Conservation (phyloP, 1,140 invertebrate genomes). For the Drosophila rhopaloa region DNA sequence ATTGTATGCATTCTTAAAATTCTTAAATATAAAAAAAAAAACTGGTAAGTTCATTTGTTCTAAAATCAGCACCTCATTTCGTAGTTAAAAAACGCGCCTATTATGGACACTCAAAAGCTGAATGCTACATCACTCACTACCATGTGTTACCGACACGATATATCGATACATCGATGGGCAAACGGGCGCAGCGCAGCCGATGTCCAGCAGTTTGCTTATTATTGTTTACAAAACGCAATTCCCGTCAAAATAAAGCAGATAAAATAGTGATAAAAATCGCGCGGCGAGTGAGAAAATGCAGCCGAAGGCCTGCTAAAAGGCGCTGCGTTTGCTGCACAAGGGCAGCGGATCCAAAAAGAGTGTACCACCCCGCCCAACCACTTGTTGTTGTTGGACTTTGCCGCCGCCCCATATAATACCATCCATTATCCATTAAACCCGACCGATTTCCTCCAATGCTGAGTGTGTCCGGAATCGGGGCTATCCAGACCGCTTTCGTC, state of each 20-base stretch:
- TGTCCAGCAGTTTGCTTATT: constrained; percentile 14
- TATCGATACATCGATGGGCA: constrained; percentile 18
- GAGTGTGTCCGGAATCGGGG: constrained; percentile 2
- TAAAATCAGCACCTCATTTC: background rate
- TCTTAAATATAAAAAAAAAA: too few relatives aligned
- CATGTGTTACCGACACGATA: background rate
- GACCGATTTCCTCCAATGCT: background rate
- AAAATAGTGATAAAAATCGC: constrained; percentile 5
- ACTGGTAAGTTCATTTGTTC: too few relatives aligned
- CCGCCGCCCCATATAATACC: constrained; percentile 14
- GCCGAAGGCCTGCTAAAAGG: constrained; percentile 1
- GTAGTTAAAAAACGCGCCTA: background rate
- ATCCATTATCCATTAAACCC: constrained; percentile 13
- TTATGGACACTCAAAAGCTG: background rate
- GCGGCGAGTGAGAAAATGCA: constrained; percentile 9
- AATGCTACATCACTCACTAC: background rate
- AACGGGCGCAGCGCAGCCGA: constrained; percentile 3
- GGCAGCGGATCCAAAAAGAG: background rate
- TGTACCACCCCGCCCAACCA: constrained; percentile 21
- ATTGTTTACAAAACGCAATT: constrained; percentile 36
- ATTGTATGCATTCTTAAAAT: too few relatives aligned
- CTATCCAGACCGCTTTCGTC: too few relatives aligned
- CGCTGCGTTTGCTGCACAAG: constrained; percentile 14
- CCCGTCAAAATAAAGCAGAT: constrained; percentile 4
- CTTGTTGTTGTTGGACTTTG: constrained; percentile 49